Base-by-base conservation (phyloP, 2,888 invertebrate genomes). In the Diloba caeruleocephala region DNA sequence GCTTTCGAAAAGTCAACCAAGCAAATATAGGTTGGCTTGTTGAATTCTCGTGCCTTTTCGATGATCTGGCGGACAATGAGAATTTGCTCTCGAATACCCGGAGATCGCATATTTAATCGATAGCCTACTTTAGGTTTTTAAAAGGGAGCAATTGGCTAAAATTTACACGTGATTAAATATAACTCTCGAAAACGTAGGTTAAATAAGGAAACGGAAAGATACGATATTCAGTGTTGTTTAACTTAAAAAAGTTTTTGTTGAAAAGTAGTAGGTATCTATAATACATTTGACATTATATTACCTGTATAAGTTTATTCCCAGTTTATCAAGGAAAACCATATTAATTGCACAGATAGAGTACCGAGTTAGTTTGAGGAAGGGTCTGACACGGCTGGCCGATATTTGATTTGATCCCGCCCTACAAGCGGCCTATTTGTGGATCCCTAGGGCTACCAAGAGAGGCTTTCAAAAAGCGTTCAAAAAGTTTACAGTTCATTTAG, bases 91-190 rank as follows among this genome's bases (percentile, higher is more conserved):
- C n/a, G n/a, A n/a, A n/a, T n/a, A n/a, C 74, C 73, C 68, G 52
- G 70, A 71, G 67, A 71, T 72, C 69, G 71, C 46, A 72, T n/a
- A n/a, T 79, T 73, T 73, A 79, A 81, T 78, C 77, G 75, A 81
- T 81, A 77, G 71, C 64, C 67, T 62, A 62, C 74, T 71, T 64
- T 63, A 61, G 48, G 54, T 60, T 62, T 60, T 62, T 64, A 50
- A 57, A 44, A 55, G 36, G 45, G 29, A 44, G 8, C 12, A 43
- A 59, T 57, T 38, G 14, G 26, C 36, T 56, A 43, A 60, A 41
- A 55, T 15, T 34, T 50, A 41, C 42, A 14, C 29, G 23, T 23
- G 34, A 8, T 42, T 19, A 10, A 33, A 31, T 43, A 36, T 61
- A n/a, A n/a, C n/a, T n/a, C n/a, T n/a, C n/a, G n/a, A n/a, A n/a